Conservation (phyloP, 2,113 vertebrate species). For the Trachemys scripta region DNA sequence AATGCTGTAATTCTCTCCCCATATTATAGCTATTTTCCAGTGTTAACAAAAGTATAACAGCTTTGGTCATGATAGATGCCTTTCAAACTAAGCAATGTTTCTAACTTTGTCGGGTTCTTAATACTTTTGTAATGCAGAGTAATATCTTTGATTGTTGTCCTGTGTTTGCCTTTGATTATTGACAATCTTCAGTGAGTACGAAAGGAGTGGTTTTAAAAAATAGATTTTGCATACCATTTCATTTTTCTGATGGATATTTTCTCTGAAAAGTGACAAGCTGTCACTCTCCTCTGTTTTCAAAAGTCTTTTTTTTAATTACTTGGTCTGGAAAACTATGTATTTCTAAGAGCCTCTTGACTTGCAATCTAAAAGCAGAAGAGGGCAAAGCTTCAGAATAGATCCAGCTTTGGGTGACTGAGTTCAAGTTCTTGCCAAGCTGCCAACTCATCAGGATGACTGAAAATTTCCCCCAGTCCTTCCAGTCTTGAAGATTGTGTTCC, state of each 20-base stretch:
- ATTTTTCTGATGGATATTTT: background rate
- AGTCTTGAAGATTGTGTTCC: background rate
- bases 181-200: background rate
- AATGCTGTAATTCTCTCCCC: background rate
- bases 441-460: background rate
- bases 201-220: background rate
- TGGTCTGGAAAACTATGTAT: background rate
- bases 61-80: background rate
- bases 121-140: background rate
- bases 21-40: background rate
- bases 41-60: background rate
- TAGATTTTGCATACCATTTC: background rate
- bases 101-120: background rate
- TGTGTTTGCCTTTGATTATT: background rate
- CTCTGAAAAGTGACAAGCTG: background rate
- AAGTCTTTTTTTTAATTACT: background rate
- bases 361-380: background rate
- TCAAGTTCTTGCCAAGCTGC: background rate
- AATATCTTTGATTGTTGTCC: background rate
- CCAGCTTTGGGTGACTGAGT: background rate
- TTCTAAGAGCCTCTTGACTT: background rate
- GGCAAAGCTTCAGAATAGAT: background rate
- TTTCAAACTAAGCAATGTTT: slow-evolving; percentile 17
- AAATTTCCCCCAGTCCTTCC: background rate
- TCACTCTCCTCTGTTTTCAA: background rate